These are phyloP conservation scores for Zeus faber DNA, from an alignment of 2,113 vertebrate genomes.

Conservation along the genomic window DNA sequence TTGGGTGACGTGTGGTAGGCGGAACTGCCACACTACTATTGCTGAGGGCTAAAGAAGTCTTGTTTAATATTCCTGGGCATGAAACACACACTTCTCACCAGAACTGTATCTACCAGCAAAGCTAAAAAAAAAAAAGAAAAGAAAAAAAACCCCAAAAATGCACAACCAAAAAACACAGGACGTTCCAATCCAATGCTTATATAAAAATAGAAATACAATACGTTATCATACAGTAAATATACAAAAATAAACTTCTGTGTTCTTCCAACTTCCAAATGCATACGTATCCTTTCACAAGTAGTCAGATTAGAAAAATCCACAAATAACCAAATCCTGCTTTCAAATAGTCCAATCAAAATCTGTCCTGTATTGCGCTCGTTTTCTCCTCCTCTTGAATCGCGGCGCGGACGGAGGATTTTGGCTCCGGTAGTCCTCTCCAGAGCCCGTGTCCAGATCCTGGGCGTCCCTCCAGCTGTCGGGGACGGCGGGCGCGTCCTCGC, in stretches of 20 bases:
- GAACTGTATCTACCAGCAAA: too few species aligned
- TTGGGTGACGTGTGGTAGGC: too few species aligned
- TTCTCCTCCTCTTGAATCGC: slow-evolving; percentile 66
- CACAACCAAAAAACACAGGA: slow-evolving; percentile 25
- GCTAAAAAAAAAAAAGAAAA: slow-evolving; percentile 16
- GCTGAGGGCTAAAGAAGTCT: too few species aligned
- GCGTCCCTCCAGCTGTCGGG: slow-evolving; percentile 82
- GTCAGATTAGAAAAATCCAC: slow-evolving; percentile 53
- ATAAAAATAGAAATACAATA: slow-evolving; percentile 42
- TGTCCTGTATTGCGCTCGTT: slow-evolving; percentile 63
- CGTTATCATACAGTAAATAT: slow-evolving; percentile 55
- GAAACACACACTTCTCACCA: too few species aligned
- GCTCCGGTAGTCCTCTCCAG: slow-evolving; percentile 85
- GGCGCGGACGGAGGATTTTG: slow-evolving; percentile 45
- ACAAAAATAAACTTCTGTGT: slow-evolving; percentile 78
- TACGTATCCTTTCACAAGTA: slow-evolving; percentile 48
- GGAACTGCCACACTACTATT: too few species aligned
- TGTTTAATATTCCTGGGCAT: too few species aligned
- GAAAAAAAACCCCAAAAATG: not conserved
- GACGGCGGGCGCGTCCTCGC: slow-evolving; percentile 80
- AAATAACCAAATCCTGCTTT: too few species aligned
- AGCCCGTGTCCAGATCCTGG: slow-evolving; percentile 84
- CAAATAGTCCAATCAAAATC: slow-evolving; percentile 54
- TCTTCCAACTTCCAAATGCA: slow-evolving; percentile 46
- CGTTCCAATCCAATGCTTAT: slow-evolving; percentile 22